Evolutionary conservation across 2,888 invertebrate genomes (phyloP).

Genomic region (Sphecodes monilicornis): DNA sequence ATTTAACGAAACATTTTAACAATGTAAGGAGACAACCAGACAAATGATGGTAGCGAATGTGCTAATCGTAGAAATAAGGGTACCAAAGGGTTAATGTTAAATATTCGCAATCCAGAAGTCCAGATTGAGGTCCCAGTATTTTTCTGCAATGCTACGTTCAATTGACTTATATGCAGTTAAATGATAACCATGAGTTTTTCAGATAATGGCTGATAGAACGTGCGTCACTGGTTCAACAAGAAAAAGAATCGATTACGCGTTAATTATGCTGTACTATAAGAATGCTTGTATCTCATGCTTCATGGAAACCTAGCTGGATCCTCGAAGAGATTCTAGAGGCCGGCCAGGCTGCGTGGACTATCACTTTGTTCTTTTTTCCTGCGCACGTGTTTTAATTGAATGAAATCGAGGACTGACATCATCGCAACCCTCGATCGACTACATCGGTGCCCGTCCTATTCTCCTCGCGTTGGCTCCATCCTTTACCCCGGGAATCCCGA

Average conservation of each 20-base stretch:
- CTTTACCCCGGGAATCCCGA: slow-evolving; percentile 67
- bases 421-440: slow-evolving; percentile 29
- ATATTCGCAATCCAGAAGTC: neutral
- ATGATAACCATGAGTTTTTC: neutral
- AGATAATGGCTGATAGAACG: neutral
- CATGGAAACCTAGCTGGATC: neutral
- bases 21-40: too few species aligned
- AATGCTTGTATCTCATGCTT: neutral
- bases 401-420: neutral
- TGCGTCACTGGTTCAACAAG: neutral
- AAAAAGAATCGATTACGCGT: neutral
- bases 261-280: neutral
- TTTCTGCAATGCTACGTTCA: neutral
- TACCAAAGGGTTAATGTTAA: neutral
- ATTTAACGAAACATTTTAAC: too few species aligned
- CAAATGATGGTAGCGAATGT: too few species aligned
- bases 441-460: slow-evolving; percentile 29
- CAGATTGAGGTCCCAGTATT: neutral
- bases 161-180: neutral
- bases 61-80: neutral
- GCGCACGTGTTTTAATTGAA: slow-evolving; percentile 31
- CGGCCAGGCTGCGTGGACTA: neutral
- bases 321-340: neutral
- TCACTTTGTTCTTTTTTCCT: neutral
- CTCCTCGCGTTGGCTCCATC: slow-evolving; percentile 52